Evolutionary conservation across 2,888 invertebrate species (phyloP), one percentile per base, ranked within the genome.

Genomic region (Crossocerus cetratus): DNA sequence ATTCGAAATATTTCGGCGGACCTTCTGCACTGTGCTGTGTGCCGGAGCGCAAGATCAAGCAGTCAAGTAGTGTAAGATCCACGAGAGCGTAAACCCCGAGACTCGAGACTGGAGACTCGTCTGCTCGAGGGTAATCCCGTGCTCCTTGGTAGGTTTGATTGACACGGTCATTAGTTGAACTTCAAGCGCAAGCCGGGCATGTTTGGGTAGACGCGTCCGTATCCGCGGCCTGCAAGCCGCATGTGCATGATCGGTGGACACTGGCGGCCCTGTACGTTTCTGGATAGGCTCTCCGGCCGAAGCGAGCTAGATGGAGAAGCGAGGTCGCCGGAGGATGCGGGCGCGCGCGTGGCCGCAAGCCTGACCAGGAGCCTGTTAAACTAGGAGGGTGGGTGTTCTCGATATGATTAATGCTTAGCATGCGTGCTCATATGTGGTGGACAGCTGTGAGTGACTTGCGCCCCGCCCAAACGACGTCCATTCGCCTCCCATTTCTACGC

Each of bases 401-500:
- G 84, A 83, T 86, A 84, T 86, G 86, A 86, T 86, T 86, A 86
- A 86, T 86, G 83, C 78, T 74, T 75, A 74, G 80, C 81, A 78
- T 84, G 83, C 78, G 76, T 78, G 81, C 75, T 75, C 83, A 77
- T 82, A 80, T 83, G 79, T 72, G 78, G 78, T 69, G 82, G 84
- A 86, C 86, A 87, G 86, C 86, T 87, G 86, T 82, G 84, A 83
- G 85, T 87, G 87, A 87, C 84, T 84, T 77, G 74, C 43, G 75
- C 82, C 60, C 82, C 80, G 82, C 82, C 82, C 82, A 82, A 71
- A 78, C 73, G 73, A 56, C 78, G 82, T 78, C 80, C 75, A 73
- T 77, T 77, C 77, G 72, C 49, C 69, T 74, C 18, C 55, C 58
- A 58, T 54, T 32, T 53, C 58, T 62, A 64, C 65, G 66, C 21